These are phyloP conservation scores for Sphaerophoria rueppellii DNA, from an alignment of 2,888 invertebrate genomes.

Conservation along the genomic window DNA sequence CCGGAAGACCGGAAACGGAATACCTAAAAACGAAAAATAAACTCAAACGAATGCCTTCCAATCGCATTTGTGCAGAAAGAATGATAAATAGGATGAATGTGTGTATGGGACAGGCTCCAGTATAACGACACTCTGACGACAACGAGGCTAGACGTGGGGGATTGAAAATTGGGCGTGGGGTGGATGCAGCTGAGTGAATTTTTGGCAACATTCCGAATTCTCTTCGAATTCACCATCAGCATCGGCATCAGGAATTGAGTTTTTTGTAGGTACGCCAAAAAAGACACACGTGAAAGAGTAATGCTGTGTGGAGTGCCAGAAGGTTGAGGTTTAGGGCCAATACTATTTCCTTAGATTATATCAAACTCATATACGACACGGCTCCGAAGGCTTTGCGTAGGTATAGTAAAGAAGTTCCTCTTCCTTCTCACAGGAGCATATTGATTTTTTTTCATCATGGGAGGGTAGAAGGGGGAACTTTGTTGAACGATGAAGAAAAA, in stretches of 20 bases:
- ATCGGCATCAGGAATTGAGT: slow-evolving; percentile 26
- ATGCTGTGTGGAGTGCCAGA: background rate
- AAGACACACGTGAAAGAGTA: slow-evolving; percentile 32
- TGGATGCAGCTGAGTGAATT: slow-evolving; percentile 67
- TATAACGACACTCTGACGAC: slow-evolving; percentile 34
- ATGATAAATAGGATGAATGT: slow-evolving; percentile 29
- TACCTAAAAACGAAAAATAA: slow-evolving; percentile 22
- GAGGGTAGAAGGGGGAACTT: background rate
- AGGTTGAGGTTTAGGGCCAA: slow-evolving; percentile 5
- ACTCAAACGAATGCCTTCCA: slow-evolving; percentile 47
- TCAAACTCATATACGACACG: background rate
- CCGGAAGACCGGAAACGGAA: slow-evolving; percentile 39
- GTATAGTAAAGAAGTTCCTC: slow-evolving; percentile 4
- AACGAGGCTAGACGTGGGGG: background rate
- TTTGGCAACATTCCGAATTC: slow-evolving; percentile 68
- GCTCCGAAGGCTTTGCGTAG: slow-evolving; percentile 30
- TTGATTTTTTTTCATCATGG: slow-evolving; percentile 10
- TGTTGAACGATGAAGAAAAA: no score
- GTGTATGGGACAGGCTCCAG: slow-evolving; percentile 3
- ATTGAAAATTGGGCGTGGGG: background rate
- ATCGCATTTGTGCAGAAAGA: slow-evolving; percentile 50
- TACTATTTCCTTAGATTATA: slow-evolving; percentile 3
- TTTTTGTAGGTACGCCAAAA: background rate
- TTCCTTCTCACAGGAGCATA: background rate
- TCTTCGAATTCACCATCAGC: slow-evolving; percentile 8